phyloP scores from a whole-genome alignment of 2,888 invertebrate species.

The Epistrophe grossulariae region DNA sequence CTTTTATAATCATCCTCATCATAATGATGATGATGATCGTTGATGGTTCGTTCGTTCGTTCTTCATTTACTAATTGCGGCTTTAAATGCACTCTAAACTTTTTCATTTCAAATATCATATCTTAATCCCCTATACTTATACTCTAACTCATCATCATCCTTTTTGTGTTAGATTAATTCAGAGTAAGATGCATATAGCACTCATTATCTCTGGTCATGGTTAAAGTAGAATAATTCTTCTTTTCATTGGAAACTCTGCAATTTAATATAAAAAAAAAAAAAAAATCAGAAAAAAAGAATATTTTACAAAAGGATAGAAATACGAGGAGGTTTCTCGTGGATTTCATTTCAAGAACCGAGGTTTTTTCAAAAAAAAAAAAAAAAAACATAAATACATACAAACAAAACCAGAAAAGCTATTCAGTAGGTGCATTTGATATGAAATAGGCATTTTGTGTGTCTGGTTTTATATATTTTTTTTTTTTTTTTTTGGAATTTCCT shows the following conservation, averaged over 20 bases:
- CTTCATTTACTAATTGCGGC: conserved; percentile 30
- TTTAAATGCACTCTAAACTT: conserved; percentile 13
- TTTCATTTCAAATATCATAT: conserved; percentile 6
- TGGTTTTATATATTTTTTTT: no score
- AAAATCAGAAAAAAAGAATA: background rate
- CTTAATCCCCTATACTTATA: background rate
- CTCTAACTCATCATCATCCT: background rate
- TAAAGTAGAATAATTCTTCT: background rate
- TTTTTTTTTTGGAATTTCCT: background rate
- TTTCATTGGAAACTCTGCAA: conserved; percentile 4
- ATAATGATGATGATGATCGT: conserved; percentile 5
- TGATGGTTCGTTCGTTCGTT: conserved; percentile 4
- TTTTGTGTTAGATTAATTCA: conserved; percentile 8
- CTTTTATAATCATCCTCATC: background rate
- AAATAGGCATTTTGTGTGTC: background rate
- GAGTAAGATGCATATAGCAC: conserved; percentile 17
- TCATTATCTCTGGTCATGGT: background rate
- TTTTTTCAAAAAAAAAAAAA: background rate
- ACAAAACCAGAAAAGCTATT: conserved; percentile 12
- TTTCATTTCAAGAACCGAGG: background rate
- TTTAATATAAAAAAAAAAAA: background rate
- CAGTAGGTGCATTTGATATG: conserved; percentile 6
- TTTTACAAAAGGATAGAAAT: conserved; percentile 1
- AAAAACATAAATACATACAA: background rate
- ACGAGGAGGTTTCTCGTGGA: background rate